Evolutionary conservation across 1,140 invertebrate genomes (phyloP).

Genomic region (Drosophila grimshawi): DNA sequence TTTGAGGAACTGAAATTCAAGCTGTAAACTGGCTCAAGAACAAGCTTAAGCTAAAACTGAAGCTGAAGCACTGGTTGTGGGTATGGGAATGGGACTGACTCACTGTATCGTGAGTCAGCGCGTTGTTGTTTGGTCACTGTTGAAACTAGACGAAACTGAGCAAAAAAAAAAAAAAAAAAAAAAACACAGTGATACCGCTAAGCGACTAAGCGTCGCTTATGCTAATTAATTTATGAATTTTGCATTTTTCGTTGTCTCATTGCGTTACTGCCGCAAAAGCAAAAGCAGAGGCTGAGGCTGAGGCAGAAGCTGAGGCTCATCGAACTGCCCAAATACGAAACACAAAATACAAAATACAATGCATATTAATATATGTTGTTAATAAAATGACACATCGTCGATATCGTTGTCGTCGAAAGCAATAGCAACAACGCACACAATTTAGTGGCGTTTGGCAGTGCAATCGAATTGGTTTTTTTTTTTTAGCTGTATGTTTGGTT

Average conservation of each 20-base stretch:
- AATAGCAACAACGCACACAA: slow-evolving; percentile 31
- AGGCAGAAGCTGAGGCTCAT: slow-evolving; percentile 27
- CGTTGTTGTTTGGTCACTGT: slow-evolving; percentile 36
- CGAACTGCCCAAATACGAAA: slow-evolving; percentile 43
- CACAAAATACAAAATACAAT: background rate
- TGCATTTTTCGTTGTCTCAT: slow-evolving; percentile 32
- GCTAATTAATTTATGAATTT: slow-evolving; percentile 78
- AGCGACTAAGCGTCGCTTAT: slow-evolving; percentile 56
- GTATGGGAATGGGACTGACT: slow-evolving; percentile 11
- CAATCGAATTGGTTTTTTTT: slow-evolving; percentile 17
- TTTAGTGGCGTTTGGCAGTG: slow-evolving; percentile 17
- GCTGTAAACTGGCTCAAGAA: background rate
- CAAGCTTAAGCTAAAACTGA: background rate
- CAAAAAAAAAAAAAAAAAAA: background rate
- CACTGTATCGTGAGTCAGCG: slow-evolving; percentile 31
- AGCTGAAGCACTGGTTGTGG: slow-evolving; percentile 21
- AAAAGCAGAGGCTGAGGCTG: slow-evolving; percentile 22
- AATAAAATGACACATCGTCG: slow-evolving; percentile 73
- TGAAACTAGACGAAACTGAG: slow-evolving; percentile 73
- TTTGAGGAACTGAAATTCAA: background rate
- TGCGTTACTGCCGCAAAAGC: slow-evolving; percentile 10
- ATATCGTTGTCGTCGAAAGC: slow-evolving; percentile 39
- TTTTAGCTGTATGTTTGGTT: background rate
- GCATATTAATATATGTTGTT: slow-evolving; percentile 37
- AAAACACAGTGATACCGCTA: slow-evolving; percentile 13